These are phyloP conservation scores for Lophius piscatorius DNA, from an alignment of 2,113 vertebrate genomes.

Conservation along the genomic window DNA sequence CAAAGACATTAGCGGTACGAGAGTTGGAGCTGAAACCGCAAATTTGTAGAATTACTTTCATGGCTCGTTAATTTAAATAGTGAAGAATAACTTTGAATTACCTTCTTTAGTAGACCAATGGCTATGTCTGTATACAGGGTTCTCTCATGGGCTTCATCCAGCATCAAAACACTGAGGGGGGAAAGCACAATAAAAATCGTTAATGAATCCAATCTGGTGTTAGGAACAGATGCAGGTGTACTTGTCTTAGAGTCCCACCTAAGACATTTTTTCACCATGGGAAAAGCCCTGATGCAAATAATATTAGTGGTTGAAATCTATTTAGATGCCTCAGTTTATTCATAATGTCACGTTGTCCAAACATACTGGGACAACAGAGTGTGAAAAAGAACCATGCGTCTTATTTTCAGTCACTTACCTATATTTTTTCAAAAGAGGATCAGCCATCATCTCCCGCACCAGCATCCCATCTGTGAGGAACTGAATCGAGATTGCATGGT, in stretches of 20 bases:
- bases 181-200: constrained; percentile 14
- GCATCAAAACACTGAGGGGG: constrained; percentile 88
- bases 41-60: neutral
- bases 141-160: constrained; percentile 97
- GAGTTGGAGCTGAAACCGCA: neutral
- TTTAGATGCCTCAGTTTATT: neutral
- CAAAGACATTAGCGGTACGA: neutral
- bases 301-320: neutral
- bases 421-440: constrained; percentile 95
- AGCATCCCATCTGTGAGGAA: constrained; percentile 98
- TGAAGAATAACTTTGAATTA: constrained; percentile 42
- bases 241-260: neutral
- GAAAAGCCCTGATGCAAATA: neutral
- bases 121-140: constrained; percentile 97
- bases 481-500: constrained; percentile 68
- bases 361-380: no score
- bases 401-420: constrained; percentile 80
- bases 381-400: no score
- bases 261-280: neutral
- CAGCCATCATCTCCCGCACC: constrained; percentile 98
- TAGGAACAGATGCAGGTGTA: neutral
- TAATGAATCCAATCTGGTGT: neutral
- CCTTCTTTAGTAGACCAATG: constrained; percentile 97
- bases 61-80: neutral
- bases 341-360: no score